Conservation (phyloP, 1,140 invertebrate genomes). For the Euwallacea fornicatus region DNA sequence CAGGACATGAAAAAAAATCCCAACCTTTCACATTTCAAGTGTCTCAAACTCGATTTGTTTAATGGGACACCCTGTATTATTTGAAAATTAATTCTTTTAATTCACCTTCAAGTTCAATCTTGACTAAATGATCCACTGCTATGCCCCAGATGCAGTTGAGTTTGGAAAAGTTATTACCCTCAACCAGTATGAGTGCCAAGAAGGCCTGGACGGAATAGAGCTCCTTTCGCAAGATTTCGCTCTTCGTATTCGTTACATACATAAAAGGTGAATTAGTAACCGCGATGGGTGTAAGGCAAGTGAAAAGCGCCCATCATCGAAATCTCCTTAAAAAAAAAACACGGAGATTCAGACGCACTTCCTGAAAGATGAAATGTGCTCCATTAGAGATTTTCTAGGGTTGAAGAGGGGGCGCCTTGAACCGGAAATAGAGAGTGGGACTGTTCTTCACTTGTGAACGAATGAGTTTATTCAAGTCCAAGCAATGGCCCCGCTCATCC, state of each 20-base stretch:
- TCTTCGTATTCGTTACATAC: conserved; percentile 27
- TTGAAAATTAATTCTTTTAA: too few relatives aligned
- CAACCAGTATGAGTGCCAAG: not conserved
- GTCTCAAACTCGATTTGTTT: too few relatives aligned
- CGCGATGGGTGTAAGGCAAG: conserved; percentile 29
- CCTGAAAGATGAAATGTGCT: conserved; percentile 28
- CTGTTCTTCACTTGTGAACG: conserved; percentile 27
- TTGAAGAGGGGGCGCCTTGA: conserved; percentile 36
- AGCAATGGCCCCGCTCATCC: conserved; percentile 35
- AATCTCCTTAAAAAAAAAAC: conserved; percentile 32
- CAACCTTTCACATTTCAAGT: too few relatives aligned
- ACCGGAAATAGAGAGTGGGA: conserved; percentile 31
- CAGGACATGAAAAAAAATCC: too few relatives aligned
- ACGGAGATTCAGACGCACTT: conserved; percentile 30
- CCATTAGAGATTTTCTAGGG: conserved; percentile 33
- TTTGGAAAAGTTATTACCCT: conserved; percentile 30
- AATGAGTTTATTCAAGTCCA: conserved; percentile 34
- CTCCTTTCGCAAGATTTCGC: conserved; percentile 29
- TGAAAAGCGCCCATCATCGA: conserved; percentile 30
- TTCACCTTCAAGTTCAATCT: too few relatives aligned
- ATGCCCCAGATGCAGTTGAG: conserved; percentile 32
- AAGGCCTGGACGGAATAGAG: conserved; percentile 3
- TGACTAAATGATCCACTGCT: conserved; percentile 19
- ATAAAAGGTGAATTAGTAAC: conserved; percentile 6
- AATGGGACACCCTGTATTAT: too few relatives aligned